Evolutionary conservation across 1,140 invertebrate species (phyloP).

Genomic region (Drosophila simulans): DNA sequence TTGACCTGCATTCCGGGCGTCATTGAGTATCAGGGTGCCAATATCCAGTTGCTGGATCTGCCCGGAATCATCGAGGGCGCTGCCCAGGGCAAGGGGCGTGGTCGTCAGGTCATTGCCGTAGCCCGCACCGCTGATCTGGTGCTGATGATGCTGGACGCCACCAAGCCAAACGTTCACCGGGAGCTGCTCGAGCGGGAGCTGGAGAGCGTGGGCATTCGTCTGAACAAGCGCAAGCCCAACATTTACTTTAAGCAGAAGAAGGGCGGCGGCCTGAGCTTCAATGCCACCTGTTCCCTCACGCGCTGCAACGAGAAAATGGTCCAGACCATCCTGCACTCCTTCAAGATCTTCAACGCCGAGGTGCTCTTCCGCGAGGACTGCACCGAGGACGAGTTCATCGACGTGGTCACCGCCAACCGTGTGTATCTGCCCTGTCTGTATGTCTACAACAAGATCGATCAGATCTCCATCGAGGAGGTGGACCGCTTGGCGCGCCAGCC

Average conservation of each 20-base stretch:
- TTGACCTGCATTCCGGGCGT: conserved; percentile 99
- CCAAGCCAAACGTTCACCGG: conserved; percentile 97
- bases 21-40: conserved; percentile 98
- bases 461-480: conserved; percentile 99
- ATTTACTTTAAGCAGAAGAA: conserved; percentile 99
- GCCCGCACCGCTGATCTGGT: conserved; percentile 98
- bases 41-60: conserved; percentile 98
- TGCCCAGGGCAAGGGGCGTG: conserved; percentile 94
- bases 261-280: conserved; percentile 99
- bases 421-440: conserved; percentile 99
- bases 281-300: conserved; percentile 96
- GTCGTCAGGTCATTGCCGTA: conserved; percentile 96
- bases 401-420: conserved; percentile 98
- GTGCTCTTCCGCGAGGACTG: conserved; percentile 98
- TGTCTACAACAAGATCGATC: conserved; percentile 99
- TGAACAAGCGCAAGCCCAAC: conserved; percentile 97
- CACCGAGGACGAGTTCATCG: conserved; percentile 98
- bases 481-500: conserved; percentile 96
- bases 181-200: conserved; percentile 96
- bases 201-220: conserved; percentile 97
- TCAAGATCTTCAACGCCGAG: conserved; percentile 99
- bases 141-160: conserved; percentile 99
- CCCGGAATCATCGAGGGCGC: conserved; percentile 99
- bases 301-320: conserved; percentile 99
- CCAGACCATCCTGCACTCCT: conserved; percentile 99